Conservation (phyloP, 2,888 invertebrate species). For the Hydraecia micacea region DNA sequence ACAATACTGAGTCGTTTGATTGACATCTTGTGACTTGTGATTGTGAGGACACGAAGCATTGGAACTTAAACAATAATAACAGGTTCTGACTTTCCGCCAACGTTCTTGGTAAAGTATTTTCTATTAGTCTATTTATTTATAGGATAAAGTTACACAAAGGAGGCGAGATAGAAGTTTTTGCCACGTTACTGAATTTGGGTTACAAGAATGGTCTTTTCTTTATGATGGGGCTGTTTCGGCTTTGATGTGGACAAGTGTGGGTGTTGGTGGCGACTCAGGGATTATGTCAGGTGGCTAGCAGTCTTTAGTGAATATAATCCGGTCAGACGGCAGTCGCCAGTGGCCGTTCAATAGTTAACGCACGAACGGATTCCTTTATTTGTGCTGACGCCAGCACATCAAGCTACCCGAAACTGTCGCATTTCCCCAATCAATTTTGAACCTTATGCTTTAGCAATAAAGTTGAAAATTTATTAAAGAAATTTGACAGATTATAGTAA, state of each 20-base stretch:
- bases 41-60: neutral
- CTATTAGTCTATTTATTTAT: constrained; percentile 41
- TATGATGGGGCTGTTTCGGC: constrained; percentile 3
- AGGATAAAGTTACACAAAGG: constrained; percentile 41
- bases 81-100: constrained; percentile 34
- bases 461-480: no score
- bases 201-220: constrained; percentile 9
- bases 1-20: neutral
- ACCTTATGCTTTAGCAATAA: no score
- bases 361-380: constrained; percentile 14
- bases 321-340: constrained; percentile 36
- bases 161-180: constrained; percentile 19
- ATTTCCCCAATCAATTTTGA: no score
- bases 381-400: no score
- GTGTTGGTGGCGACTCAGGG: constrained; percentile 16
- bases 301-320: constrained; percentile 39
- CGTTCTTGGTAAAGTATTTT: constrained; percentile 38
- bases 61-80: constrained; percentile 8
- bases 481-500: no score
- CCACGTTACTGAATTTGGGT: constrained; percentile 9
- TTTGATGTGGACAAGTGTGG: constrained; percentile 27
- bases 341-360: constrained; percentile 19
- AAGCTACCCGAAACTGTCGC: no score
- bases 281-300: constrained; percentile 40
- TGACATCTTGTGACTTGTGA: no score